Evolutionary conservation across 1,140 invertebrate species (phyloP).

Genomic region (Panagrolaimus sp.): DNA sequence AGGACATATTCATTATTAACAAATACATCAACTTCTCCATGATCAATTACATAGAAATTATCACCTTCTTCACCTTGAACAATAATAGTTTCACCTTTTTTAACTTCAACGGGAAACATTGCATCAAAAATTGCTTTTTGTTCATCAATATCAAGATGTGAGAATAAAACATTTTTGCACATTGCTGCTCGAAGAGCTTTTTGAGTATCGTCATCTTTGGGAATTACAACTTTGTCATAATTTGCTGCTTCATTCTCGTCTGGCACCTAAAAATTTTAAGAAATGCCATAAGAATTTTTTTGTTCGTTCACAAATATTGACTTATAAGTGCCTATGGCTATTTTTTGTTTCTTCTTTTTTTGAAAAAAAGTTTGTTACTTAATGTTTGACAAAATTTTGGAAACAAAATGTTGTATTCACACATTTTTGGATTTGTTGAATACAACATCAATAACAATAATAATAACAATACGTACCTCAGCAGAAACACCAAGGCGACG

Average conservation of each 20-base stretch:
- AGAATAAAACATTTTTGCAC: slow-evolving; percentile 94
- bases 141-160: slow-evolving; percentile 95
- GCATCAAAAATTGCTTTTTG: slow-evolving; percentile 62
- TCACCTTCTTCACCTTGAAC: slow-evolving; percentile 80
- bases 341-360: too few species aligned
- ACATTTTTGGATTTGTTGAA: slow-evolving; percentile 2
- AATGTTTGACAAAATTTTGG: too few species aligned
- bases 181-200: slow-evolving; percentile 93
- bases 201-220: slow-evolving; percentile 99
- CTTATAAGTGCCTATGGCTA: too few species aligned
- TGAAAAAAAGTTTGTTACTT: too few species aligned
- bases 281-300: too few species aligned
- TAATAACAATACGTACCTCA: slow-evolving; percentile 48
- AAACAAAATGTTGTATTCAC: too few species aligned
- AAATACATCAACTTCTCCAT: slow-evolving; percentile 88
- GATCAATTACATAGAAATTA: slow-evolving; percentile 99
- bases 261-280: slow-evolving; percentile 33
- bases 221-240: slow-evolving; percentile 65
- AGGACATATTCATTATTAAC: slow-evolving; percentile 75
- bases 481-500: slow-evolving; percentile 55
- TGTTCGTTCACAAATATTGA: too few species aligned
- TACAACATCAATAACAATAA: slow-evolving; percentile 6
- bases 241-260: slow-evolving; percentile 54
- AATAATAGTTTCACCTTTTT: slow-evolving; percentile 90
- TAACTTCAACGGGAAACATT: slow-evolving; percentile 79